Evolutionary conservation across 2,113 vertebrate genomes (phyloP).

Genomic region (Cryptotis parvus): DNA sequence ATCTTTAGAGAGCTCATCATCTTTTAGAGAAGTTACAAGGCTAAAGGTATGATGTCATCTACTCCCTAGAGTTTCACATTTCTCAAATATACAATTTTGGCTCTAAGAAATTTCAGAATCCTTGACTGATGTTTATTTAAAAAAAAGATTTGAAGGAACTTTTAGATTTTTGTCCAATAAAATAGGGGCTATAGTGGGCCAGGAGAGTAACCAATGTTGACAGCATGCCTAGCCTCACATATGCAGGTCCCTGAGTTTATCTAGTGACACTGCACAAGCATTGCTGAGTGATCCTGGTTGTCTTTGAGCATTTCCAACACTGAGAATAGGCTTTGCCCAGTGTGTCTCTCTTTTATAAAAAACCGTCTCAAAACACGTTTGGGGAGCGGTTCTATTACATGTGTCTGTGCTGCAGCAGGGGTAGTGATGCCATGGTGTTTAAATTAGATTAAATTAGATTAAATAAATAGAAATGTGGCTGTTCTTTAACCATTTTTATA

Average conservation of each 20-base stretch:
- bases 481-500: slow-evolving; percentile 15
- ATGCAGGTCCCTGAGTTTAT: too few species aligned
- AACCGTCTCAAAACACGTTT: neutral
- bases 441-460: neutral
- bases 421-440: neutral
- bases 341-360: too few species aligned
- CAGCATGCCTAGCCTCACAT: too few species aligned
- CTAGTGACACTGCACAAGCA: too few species aligned
- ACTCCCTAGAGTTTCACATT: neutral
- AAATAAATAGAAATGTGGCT: slow-evolving; percentile 20
- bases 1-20: neutral
- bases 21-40: neutral
- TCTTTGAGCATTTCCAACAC: too few species aligned
- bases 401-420: neutral
- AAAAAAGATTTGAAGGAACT: neutral
- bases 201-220: too few species aligned
- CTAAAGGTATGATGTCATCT: neutral
- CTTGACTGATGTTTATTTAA: neutral
- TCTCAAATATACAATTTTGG: neutral
- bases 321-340: too few species aligned
- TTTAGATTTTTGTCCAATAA: neutral
- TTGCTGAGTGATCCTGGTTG: too few species aligned
- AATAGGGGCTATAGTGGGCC: neutral
- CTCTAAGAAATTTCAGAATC: neutral
- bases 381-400: neutral